These are phyloP conservation scores for Sebastes hubbsi DNA, from an alignment of 2,797 vertebrate species.

Conservation along the genomic window DNA sequence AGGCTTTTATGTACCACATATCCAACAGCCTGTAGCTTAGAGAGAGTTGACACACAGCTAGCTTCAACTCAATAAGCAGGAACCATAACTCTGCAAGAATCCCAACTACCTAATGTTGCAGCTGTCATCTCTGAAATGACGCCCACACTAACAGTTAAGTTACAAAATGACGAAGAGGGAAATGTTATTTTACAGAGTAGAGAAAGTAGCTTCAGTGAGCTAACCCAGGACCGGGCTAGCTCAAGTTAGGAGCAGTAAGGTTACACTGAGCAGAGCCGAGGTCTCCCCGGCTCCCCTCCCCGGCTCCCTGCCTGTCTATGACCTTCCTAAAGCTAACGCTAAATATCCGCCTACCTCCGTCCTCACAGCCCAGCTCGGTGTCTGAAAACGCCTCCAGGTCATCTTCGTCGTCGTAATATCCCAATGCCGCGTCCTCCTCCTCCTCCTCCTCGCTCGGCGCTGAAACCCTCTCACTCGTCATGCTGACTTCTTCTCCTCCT, in stretches of 20 bases:
- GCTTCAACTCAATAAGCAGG: neutral
- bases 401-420: constrained; percentile 71
- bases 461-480: constrained; percentile 52
- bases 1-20: neutral
- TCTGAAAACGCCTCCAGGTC: constrained; percentile 85
- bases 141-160: neutral
- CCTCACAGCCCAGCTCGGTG: constrained; percentile 83
- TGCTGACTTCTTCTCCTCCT: neutral
- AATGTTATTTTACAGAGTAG: neutral
- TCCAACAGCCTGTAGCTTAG: too few relatives aligned
- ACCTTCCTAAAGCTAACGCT: constrained; percentile 2
- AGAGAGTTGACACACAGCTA: neutral
- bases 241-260: neutral
- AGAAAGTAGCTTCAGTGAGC: neutral
- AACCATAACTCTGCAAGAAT: neutral
- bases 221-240: neutral
- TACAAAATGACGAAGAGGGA: neutral
- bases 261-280: neutral
- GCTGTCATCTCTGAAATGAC: neutral
- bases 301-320: neutral
- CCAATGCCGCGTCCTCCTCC: constrained; percentile 70
- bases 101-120: neutral
- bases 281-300: neutral
- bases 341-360: constrained; percentile 83
- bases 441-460: constrained; percentile 68